Evolutionary conservation across 1,140 invertebrate species (phyloP), one percentile per base, ranked within the genome.

Genomic region (Schlechtendalia chinensis): DNA sequence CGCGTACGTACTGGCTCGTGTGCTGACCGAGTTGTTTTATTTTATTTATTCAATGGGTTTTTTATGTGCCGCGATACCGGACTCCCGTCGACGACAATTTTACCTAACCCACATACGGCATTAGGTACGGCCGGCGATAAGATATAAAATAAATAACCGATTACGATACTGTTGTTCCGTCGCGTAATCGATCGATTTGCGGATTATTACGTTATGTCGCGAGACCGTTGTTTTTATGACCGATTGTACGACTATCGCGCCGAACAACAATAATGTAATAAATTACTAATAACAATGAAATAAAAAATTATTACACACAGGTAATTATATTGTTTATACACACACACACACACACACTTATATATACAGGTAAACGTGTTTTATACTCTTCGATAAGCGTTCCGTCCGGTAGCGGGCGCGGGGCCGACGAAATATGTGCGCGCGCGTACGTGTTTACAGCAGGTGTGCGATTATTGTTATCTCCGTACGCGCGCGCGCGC

Each of bases 381-480:
- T 10, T 50, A 45, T n/a, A 71, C 67, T 53, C 27, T 71, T 53
- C 67, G 67, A 71, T 71, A 71, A 71, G 47, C 45, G 65, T 50
- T 47, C 24, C 67, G 47, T 53, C 69, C 69, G 65, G 65, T 69
- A 69, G 39, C 65, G 45, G 45, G 32, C 39, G 19, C n/a, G 45
- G 12, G 65, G 17, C 47, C 47, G 39, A 29, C 39, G 39, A 29
- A 47, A 50, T 67, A 63, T 32, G 8, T n/a, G n/a, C 11, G 4
- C 19, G 19, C 6, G 47, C 5, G 14, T 27, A 27, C 65, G 45
- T 17, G 47, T 72, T 72, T 53, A 29, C 69, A 53, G 69, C 69
- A 72, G 69, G 69, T 72, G 69, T 16, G 69, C 50, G 27, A n/a
- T 72, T 54, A 72, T 72, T 72, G 47, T 72, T 72, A 72, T 54